Base-by-base conservation (phyloP, 2,888 invertebrate species). In the Mimumesa dahlbomi region DNA sequence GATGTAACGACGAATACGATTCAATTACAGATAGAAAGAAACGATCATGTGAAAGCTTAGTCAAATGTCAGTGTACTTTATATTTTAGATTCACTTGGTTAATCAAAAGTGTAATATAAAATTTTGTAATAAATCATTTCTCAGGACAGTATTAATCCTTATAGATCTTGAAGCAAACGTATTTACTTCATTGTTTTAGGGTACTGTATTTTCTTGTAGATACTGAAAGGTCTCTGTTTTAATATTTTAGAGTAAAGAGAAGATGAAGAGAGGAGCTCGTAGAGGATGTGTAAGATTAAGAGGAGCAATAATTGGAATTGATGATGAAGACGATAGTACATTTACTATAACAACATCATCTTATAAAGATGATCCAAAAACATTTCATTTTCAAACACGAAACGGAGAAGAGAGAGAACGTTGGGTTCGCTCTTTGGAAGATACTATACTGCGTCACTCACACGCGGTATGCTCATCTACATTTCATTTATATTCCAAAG, bases 301-400 rank as follows among this genome's bases (percentile, higher is more conserved):
- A 90, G 98, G 98, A 49, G 99, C 99, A 0, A 95, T 99, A 42
- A 97, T 99, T 86, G 99, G 99, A 48, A 99, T 99, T 82, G 99
- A 99, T 88, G 98, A 98, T 89, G 98, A 98, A 90, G 98, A 99
- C 89, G 99, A 99, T 90, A 97, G 98, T 87, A 98, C 98, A 3
- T 99, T 99, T 91, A 99, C 99, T 49, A 97, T 99, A 85, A 98
- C 98, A 3, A 89, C 89, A 7, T 87, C 89, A 2, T 89, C 89
- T 11, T 86, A 83, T 42, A 89, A 89, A 61, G 98, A 98, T 50
- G 99, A 99, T 90, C 97, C 98, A 84, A 99, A 99, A 91, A 98
- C 98, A 11, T 99, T 99, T 91, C 99, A 99, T 90, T 98, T 99
- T 90, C 99, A 99, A 93, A 98, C 99, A 16, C 93, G 97, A 80